Evolutionary conservation across 2,113 vertebrate genomes (phyloP).

Genomic region (Gymnocephalus cernua): DNA sequence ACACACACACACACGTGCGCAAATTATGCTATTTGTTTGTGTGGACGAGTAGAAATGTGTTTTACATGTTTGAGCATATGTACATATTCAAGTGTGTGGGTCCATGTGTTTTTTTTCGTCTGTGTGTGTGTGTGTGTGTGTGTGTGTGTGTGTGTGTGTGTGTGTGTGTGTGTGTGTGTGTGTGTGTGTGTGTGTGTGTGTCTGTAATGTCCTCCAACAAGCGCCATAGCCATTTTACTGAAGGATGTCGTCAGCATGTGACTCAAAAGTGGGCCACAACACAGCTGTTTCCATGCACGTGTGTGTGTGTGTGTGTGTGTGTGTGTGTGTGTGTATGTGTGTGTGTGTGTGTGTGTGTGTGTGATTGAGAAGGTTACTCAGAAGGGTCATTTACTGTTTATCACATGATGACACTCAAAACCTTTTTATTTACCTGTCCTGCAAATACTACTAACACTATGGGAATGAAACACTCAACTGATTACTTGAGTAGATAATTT

Average conservation of each 20-base stretch:
- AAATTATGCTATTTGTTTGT: slow-evolving; percentile 4
- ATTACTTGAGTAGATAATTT: neutral
- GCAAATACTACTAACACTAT: neutral
- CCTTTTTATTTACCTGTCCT: neutral
- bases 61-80: neutral
- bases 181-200: neutral
- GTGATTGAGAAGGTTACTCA: neutral
- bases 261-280: slow-evolving; percentile 48
- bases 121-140: neutral
- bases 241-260: slow-evolving; percentile 41
- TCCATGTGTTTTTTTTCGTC: neutral
- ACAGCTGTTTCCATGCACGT: slow-evolving; percentile 30
- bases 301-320: neutral
- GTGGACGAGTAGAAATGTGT: neutral
- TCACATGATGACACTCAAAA: neutral
- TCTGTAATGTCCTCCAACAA: slow-evolving; percentile 10
- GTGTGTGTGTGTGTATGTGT: neutral
- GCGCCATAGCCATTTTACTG: neutral
- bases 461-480: neutral
- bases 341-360: neutral
- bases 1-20: slow-evolving; percentile 7
- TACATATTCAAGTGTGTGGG: neutral
- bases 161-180: neutral
- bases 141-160: neutral
- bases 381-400: slow-evolving; percentile 3